These are phyloP conservation scores for Thelaira solivaga DNA, from an alignment of 2,888 invertebrate genomes.

Conservation along the genomic window DNA sequence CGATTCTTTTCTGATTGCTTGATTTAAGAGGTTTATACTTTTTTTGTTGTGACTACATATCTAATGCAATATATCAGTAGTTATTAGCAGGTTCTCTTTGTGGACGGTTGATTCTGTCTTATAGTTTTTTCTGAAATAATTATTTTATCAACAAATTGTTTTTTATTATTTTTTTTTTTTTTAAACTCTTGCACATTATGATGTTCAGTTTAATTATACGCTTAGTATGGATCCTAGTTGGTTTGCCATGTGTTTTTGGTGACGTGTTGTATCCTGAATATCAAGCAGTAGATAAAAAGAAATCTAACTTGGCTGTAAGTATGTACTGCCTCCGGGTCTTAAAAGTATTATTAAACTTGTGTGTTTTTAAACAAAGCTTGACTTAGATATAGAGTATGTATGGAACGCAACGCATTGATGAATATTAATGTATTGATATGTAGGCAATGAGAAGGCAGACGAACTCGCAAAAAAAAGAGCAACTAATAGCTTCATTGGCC, in stretches of 20 bases:
- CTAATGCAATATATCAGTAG: constrained; percentile 13
- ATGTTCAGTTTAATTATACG: constrained; percentile 35
- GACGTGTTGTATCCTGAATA: constrained; percentile 71
- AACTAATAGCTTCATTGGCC: no score
- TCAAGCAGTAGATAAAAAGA: constrained; percentile 68
- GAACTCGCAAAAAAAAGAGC: no score
- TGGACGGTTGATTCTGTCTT: constrained; percentile 5
- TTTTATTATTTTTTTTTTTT: neutral
- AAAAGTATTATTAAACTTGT: no score
- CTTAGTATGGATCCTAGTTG: constrained; percentile 14
- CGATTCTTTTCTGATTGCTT: neutral
- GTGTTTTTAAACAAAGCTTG: no score
- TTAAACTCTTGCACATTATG: neutral
- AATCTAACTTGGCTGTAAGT: constrained; percentile 71
- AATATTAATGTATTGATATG: no score
- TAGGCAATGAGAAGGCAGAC: no score
- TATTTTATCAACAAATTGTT: neutral
- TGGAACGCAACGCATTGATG: no score
- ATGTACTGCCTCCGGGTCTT: neutral
- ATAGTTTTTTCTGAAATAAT: neutral
- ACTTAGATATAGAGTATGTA: no score
- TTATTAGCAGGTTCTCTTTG: constrained; percentile 8
- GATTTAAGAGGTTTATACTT: neutral
- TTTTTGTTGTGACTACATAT: neutral
- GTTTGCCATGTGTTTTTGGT: constrained; percentile 54